These are phyloP conservation scores for Carassius gibelio DNA, from an alignment of 2,113 vertebrate species.

Conservation along the genomic window DNA sequence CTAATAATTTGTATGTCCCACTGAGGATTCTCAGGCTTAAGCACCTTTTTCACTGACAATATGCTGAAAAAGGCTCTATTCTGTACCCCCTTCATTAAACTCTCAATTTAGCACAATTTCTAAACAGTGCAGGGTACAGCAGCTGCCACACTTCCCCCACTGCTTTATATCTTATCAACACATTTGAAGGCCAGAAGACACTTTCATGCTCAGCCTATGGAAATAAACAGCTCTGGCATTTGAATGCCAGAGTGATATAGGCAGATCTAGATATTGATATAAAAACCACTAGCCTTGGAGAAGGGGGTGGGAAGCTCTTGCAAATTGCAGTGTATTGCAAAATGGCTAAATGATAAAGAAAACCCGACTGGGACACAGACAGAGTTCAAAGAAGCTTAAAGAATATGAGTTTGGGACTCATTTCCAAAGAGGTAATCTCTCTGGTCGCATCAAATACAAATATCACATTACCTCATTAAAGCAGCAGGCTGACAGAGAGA, in stretches of 20 bases:
- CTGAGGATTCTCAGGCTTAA: no score
- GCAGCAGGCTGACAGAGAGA: not conserved
- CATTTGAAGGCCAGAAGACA: slow-evolving; percentile 14
- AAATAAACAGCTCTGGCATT: slow-evolving; percentile 29
- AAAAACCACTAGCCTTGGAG: slow-evolving; percentile 10
- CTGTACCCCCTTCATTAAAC: not conserved
- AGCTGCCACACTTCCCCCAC: not conserved
- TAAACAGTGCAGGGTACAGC: not conserved
- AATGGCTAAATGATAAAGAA: slow-evolving; percentile 6
- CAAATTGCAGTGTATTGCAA: slow-evolving; percentile 12
- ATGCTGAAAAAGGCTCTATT: not conserved
- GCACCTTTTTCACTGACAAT: not conserved
- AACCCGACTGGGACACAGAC: not conserved
- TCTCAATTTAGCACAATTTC: not conserved
- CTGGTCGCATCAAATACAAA: slow-evolving; percentile 23
- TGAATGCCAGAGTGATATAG: slow-evolving; percentile 37
- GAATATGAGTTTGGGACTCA: slow-evolving; percentile 23
- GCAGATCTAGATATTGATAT: slow-evolving; percentile 6
- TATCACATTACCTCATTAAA: slow-evolving; percentile 26
- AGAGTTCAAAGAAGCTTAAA: slow-evolving; percentile 31
- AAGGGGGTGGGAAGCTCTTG: not conserved
- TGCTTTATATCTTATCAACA: slow-evolving; percentile 10
- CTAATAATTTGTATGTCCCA: no score
- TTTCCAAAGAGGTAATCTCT: slow-evolving; percentile 11
- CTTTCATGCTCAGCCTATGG: not conserved